These are phyloP conservation scores for Circaetus cinerascens DNA, from an alignment of 2,113 vertebrate species.

Conservation along the genomic window DNA sequence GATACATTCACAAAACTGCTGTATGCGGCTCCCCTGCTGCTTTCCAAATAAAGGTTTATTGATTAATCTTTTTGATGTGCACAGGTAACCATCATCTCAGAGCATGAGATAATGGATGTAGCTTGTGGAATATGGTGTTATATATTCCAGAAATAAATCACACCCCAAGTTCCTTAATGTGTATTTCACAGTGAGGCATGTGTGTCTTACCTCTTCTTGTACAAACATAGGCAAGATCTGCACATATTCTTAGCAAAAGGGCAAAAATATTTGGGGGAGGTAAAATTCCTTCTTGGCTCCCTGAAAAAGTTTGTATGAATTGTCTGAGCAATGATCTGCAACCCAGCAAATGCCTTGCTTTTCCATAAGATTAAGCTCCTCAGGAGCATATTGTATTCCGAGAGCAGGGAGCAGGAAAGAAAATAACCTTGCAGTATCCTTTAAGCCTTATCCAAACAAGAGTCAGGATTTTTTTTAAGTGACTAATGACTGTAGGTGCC, in stretches of 20 bases:
- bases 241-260: conserved; percentile 30
- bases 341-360: neutral
- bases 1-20: neutral
- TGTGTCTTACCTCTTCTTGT: conserved; percentile 26
- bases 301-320: neutral
- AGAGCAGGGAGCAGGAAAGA: conserved; percentile 13
- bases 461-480: conserved; percentile 5
- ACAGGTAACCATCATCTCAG: conserved; percentile 4
- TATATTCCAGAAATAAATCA: conserved; percentile 55
- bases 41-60: neutral
- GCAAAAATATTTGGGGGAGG: neutral
- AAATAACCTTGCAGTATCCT: conserved; percentile 24
- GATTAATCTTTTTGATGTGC: neutral
- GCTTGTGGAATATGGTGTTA: conserved; percentile 34
- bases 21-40: neutral
- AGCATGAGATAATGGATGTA: neutral
- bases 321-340: conserved; percentile 3
- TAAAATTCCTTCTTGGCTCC: conserved; percentile 54
- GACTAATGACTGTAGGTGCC: conserved; percentile 29
- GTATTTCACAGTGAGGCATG: conserved; percentile 10
- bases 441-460: conserved; percentile 48
- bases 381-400: neutral
- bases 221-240: conserved; percentile 50
- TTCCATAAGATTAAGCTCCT: neutral
- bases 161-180: conserved; percentile 21